Conservation (phyloP, 2,888 invertebrate genomes). For the Cheilosia soror region DNA sequence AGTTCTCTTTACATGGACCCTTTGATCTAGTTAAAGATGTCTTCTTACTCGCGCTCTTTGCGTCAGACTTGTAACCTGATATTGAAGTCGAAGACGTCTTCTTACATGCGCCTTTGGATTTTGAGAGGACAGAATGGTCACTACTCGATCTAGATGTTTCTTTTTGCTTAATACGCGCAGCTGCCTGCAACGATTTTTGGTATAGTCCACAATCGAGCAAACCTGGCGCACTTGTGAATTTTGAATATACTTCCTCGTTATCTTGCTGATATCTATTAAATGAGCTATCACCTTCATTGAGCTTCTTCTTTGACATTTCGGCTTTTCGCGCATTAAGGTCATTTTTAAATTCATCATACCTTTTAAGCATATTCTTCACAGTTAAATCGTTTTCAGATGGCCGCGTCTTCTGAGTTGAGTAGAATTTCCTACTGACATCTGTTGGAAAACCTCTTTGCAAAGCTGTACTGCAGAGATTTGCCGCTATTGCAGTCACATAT, state of each 20-base stretch:
- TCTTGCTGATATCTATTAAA: too few relatives aligned
- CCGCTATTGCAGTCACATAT: constrained; percentile 79
- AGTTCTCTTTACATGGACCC: neutral
- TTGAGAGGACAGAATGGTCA: neutral
- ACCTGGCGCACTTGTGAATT: neutral
- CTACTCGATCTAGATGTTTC: neutral
- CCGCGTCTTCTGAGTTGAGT: constrained; percentile 35
- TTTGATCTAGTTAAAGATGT: neutral
- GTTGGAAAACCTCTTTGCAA: constrained; percentile 77
- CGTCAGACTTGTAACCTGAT: neutral
- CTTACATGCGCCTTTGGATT: neutral
- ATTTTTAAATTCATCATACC: neutral
- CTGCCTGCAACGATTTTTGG: constrained; percentile 21
- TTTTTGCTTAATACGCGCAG: neutral
- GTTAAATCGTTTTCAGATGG: neutral
- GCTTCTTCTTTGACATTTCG: too few relatives aligned
- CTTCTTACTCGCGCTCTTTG: neutral
- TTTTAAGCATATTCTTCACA: neutral
- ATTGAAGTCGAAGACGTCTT: neutral
- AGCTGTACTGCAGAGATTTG: constrained; percentile 79
- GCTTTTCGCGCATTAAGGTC: neutral
- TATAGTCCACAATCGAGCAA: constrained; percentile 38
- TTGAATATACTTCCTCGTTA: neutral
- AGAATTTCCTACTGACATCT: constrained; percentile 60
- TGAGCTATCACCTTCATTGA: too few relatives aligned